Conservation (phyloP, 2,113 vertebrate genomes). For the Zosterops lateralis region DNA sequence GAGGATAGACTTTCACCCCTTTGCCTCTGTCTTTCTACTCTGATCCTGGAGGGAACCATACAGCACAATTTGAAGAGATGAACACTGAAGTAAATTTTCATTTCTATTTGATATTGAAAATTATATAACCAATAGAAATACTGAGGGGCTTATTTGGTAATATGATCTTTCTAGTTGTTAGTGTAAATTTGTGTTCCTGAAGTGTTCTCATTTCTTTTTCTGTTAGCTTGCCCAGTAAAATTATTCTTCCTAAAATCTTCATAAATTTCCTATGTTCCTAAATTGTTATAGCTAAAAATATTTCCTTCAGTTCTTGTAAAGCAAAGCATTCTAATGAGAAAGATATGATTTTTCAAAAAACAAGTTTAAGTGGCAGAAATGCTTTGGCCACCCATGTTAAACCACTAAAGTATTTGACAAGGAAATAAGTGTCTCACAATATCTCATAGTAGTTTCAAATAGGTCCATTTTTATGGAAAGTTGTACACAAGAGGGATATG, state of each 20-base stretch:
- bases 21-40: neutral
- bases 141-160: neutral
- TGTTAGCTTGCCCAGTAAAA: neutral
- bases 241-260: neutral
- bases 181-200: neutral
- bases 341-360: neutral
- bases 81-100: neutral
- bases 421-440: neutral
- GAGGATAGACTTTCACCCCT: neutral
- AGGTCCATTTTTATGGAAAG: neutral
- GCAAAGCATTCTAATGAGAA: neutral
- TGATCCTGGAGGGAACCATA: neutral
- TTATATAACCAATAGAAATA: neutral
- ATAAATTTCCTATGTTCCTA: neutral
- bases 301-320: neutral
- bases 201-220: neutral
- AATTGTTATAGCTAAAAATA: neutral
- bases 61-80: neutral
- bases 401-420: neutral
- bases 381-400: neutral
- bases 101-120: neutral
- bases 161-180: neutral
- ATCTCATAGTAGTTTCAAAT: neutral
- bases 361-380: neutral
- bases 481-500: neutral